Percentiles rank a stretch among this genome's conserved stretches.
phyloP scores from a whole-genome alignment of 2,113 vertebrate genomes.

The Gyps fulvus region DNA sequence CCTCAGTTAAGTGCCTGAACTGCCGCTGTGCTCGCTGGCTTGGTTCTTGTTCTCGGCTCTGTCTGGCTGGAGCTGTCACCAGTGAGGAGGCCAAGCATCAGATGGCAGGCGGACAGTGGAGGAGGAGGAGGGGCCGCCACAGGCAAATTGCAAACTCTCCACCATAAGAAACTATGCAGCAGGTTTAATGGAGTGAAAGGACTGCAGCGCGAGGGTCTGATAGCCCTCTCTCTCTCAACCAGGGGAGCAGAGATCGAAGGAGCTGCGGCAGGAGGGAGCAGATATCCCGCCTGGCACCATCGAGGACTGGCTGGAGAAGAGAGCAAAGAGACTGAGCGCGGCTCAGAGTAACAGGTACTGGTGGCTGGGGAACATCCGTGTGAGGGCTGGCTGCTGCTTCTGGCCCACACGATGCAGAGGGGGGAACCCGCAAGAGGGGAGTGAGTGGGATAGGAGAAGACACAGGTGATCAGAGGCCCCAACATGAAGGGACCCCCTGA shows the following conservation, averaged over 20 bases:
- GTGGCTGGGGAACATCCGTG: background rate
- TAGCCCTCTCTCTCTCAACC: background rate
- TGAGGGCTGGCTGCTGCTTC: background rate
- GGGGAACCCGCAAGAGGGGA: background rate
- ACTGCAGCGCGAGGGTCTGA: background rate
- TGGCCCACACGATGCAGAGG: accelerated
- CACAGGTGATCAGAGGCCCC: background rate
- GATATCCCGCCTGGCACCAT: slow-evolving; percentile 61
- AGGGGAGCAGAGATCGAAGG: slow-evolving; percentile 80
- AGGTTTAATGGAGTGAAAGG: background rate
- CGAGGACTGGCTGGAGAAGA: slow-evolving; percentile 87
- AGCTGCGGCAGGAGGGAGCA: slow-evolving; percentile 65
- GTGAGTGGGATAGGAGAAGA: background rate
- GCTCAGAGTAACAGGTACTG: slow-evolving; percentile 78
- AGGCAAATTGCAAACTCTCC: background rate
- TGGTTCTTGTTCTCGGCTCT: background rate
- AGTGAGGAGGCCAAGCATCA: background rate
- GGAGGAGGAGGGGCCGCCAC: background rate
- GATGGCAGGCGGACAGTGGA: background rate
- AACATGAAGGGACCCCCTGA: background rate
- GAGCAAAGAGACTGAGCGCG: slow-evolving; percentile 76
- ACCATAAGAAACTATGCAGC: background rate
- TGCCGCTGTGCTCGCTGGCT: background rate
- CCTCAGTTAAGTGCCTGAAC: background rate
- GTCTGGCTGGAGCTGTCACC: background rate